Percentiles rank a stretch among this genome's conserved stretches.
phyloP scores from a whole-genome alignment of 2,113 vertebrate genomes.

The Scytalopus superciliaris region DNA sequence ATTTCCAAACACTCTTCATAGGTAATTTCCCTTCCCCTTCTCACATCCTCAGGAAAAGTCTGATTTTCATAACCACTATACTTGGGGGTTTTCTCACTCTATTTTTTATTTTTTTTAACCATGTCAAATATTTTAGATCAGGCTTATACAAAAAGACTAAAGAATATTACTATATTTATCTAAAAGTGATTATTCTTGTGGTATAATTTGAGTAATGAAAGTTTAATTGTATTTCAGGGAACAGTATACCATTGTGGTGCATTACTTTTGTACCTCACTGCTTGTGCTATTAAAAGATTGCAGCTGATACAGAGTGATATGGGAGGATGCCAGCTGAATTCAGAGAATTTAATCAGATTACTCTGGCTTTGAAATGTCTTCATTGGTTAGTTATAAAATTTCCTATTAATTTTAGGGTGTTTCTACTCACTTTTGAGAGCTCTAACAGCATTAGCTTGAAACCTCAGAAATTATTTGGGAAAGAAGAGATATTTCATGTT shows the following conservation, averaged over 20 bases:
- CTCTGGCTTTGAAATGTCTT: conserved; percentile 5
- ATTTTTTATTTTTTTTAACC: background rate
- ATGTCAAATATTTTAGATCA: background rate
- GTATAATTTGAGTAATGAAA: background rate
- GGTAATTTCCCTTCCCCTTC: background rate
- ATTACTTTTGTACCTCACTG: background rate
- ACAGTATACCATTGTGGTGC: background rate
- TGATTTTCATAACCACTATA: background rate
- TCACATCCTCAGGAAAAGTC: background rate
- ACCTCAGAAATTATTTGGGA: background rate
- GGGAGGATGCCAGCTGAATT: conserved; percentile 20
- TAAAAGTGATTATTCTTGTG: background rate
- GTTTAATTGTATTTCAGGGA: conserved; percentile 7
- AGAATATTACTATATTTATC: background rate
- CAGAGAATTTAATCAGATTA: conserved; percentile 37
- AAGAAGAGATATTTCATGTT: background rate
- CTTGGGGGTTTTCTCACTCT: background rate
- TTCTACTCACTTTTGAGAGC: background rate
- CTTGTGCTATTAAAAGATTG: conserved; percentile 26
- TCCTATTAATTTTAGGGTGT: conserved; percentile 26
- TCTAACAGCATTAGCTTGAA: conserved; percentile 1
- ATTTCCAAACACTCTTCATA: background rate
- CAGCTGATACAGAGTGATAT: conserved; percentile 18
- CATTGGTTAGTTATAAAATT: background rate
- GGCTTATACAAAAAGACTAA: background rate